These are phyloP conservation scores for Pollenia griseotomentosa DNA, from an alignment of 2,888 invertebrate species.

Conservation along the genomic window DNA sequence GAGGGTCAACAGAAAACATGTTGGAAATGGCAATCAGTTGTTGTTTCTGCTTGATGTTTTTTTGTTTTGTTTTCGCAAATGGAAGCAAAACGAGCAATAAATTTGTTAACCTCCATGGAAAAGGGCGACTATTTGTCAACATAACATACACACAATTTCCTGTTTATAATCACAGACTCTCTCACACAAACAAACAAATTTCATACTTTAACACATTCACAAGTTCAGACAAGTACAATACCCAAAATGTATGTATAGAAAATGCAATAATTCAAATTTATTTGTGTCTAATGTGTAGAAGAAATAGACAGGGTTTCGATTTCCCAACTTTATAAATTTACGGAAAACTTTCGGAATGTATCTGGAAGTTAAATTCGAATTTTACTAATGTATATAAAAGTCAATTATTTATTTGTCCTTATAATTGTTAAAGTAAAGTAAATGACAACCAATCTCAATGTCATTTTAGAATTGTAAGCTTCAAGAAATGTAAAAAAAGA, in stretches of 20 bases:
- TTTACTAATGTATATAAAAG: too few relatives aligned
- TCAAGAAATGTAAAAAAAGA: too few relatives aligned
- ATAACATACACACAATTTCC: slow-evolving; percentile 38
- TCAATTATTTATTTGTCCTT: too few relatives aligned
- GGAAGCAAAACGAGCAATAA: slow-evolving; percentile 57
- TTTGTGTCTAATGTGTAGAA: neutral
- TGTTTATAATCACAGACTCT: slow-evolving; percentile 6
- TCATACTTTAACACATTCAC: neutral
- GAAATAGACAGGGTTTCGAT: too few relatives aligned
- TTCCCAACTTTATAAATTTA: too few relatives aligned
- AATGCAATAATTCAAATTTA: slow-evolving; percentile 46
- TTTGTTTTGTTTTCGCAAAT: slow-evolving; percentile 20
- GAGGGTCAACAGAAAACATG: slow-evolving; percentile 55
- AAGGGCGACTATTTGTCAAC: slow-evolving; percentile 60
- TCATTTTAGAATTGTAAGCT: too few relatives aligned
- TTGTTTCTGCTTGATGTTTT: slow-evolving; percentile 4
- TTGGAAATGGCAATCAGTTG: slow-evolving; percentile 42
- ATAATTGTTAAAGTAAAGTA: too few relatives aligned
- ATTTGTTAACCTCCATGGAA: slow-evolving; percentile 54
- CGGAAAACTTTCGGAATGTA: too few relatives aligned
- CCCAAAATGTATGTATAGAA: slow-evolving; percentile 6
- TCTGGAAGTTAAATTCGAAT: too few relatives aligned
- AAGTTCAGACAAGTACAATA: neutral
- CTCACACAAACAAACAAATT: neutral
- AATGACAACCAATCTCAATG: too few relatives aligned